These are phyloP conservation scores for Erpetoichthys calabaricus DNA, from an alignment of 2,797 vertebrate genomes.

Conservation along the genomic window DNA sequence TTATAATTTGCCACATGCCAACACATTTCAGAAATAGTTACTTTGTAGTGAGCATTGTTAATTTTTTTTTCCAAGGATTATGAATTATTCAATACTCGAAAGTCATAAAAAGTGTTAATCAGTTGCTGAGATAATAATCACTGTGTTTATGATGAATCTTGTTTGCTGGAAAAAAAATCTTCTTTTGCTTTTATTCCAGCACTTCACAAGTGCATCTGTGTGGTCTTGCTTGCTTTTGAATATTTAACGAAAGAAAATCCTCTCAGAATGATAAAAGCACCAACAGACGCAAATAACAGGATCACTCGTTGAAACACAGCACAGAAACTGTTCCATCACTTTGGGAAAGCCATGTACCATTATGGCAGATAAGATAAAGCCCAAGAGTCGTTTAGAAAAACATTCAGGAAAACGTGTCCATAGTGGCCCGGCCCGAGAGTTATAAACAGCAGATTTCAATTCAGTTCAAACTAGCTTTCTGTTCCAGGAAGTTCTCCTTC, in stretches of 20 bases:
- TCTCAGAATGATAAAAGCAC: too few relatives aligned
- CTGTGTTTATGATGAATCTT: neutral
- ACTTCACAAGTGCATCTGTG: neutral
- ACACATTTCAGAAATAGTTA: neutral
- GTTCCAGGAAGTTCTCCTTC: too few relatives aligned
- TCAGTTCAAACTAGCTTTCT: too few relatives aligned
- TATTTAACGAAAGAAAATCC: too few relatives aligned
- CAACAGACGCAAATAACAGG: neutral
- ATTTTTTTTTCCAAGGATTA: neutral
- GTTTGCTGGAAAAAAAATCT: neutral
- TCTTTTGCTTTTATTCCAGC: neutral
- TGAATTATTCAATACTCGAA: neutral
- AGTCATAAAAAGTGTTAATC: neutral
- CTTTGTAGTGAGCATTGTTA: neutral
- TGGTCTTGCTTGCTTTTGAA: neutral
- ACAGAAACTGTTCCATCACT: too few relatives aligned
- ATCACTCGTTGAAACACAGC: too few relatives aligned
- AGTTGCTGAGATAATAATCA: neutral
- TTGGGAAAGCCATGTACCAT: too few relatives aligned
- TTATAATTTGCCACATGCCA: neutral
- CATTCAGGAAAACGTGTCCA: too few relatives aligned
- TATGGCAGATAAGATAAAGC: too few relatives aligned
- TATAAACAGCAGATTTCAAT: too few relatives aligned
- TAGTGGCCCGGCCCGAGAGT: too few relatives aligned
- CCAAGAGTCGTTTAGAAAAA: too few relatives aligned